Evolutionary conservation across 1,140 invertebrate genomes (phyloP).

Genomic region (Hylaeus anthracinus): DNA sequence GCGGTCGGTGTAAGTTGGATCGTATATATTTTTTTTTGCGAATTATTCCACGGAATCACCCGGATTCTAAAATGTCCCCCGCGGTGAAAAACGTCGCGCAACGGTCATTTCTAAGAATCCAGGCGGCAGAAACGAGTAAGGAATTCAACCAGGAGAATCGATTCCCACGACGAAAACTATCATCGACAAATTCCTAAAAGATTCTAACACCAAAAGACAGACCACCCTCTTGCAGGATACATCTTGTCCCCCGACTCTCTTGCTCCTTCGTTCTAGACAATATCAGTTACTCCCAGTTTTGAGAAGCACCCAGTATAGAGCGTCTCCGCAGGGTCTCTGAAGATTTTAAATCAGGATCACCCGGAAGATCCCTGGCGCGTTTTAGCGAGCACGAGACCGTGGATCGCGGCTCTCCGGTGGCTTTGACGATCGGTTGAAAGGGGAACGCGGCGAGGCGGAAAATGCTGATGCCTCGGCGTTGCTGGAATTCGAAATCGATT

Average conservation of each 20-base stretch:
- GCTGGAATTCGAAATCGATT: conserved; percentile 35
- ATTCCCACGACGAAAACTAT: no score
- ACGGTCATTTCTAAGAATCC: no score
- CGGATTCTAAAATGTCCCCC: background rate
- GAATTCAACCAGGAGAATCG: no score
- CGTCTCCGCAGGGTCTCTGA: background rate
- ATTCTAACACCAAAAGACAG: no score
- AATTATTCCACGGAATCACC: conserved; percentile 14
- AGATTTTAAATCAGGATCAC: conserved; percentile 38
- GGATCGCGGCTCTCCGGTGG: background rate
- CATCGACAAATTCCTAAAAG: no score
- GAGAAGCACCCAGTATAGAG: no score
- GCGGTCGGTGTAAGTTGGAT: background rate
- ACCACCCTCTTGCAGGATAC: no score
- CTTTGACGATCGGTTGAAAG: background rate
- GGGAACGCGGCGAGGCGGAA: conserved; percentile 12
- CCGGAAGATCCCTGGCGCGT: conserved; percentile 11
- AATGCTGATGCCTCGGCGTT: conserved; percentile 29
- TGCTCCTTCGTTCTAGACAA: no score
- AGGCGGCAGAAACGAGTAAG: no score
- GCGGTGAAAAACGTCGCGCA: no score
- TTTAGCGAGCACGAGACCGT: background rate
- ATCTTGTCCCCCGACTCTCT: no score
- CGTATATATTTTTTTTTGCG: conserved; percentile 26
- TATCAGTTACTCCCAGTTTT: no score